Base-by-base conservation (phyloP, 2,888 invertebrate species). In the Lutraria lutraria region DNA sequence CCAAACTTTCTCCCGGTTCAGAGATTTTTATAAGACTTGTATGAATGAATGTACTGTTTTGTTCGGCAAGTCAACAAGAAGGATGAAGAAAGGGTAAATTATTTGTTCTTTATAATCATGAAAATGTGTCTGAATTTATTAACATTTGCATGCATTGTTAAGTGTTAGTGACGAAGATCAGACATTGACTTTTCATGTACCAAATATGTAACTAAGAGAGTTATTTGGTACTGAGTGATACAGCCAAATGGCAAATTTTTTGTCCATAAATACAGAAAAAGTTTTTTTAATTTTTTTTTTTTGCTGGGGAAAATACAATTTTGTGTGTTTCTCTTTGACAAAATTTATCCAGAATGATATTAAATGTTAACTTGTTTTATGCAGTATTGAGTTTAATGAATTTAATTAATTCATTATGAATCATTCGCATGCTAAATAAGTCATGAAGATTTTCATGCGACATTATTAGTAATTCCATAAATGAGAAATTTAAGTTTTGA, bases 111-210 rank as follows among this genome's bases (percentile, higher is more conserved):
- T 76, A 34, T 34, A 19, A 76, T 76, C 76, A 76, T 34, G 34
- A 76, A 76, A 34, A 76, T 31, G 15, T 76, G 76, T 76, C 76
- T 76, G 34, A 76, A 19, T 76, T 76, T 76, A 76, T 76, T 76
- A 76, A 76, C 76, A 76, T 76, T 76, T 76, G 76, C 76, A 76
- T 76, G 76, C 34, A 6, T 25, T 31, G 76, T 76, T 19, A 76
- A 76, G 76, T 76, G 76, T 76, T 31, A 76, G 76, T 76, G 31
- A 16, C 16, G 16, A 3, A 0, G 34, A 34, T 76, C 76, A 76
- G 76, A 34, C 34, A 76, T 68, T 68, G 4, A 68, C 63, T 68
- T 56, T 56, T 68, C 63, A 68, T 68, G 63, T 25, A 25, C 63
- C 1, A 68, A 4, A 43, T 21, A 12, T 68, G 25, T 68, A 25